A percentile compares a stretch with the other conserved stretches of the same genome.
Conservation (phyloP, 2,888 invertebrate species). For the Aspidiotus destructor region DNA sequence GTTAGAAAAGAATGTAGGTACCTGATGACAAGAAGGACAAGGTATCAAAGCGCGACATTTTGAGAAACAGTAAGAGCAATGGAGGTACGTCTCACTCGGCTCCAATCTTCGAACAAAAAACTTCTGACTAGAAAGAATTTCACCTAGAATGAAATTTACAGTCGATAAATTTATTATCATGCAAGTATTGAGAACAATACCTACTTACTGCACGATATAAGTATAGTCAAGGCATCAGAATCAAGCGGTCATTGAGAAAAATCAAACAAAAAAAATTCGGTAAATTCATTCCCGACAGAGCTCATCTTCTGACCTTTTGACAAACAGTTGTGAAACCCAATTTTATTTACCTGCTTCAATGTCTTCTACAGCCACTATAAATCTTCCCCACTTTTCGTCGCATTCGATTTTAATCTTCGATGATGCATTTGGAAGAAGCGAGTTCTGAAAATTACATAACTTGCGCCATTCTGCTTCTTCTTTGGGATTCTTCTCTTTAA, state of each 20-base stretch:
- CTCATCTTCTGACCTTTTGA: no score
- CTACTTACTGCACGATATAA: no score
- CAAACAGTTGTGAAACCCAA: no score
- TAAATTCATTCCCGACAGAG: no score
- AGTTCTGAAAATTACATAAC: conserved; percentile 31
- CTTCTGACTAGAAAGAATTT: conserved; percentile 64
- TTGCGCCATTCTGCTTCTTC: conserved; percentile 3
- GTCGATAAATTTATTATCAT: neutral
- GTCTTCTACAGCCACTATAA: conserved; percentile 56
- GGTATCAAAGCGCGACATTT: conserved; percentile 52
- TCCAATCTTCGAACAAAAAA: conserved; percentile 58
- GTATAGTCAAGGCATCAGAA: no score
- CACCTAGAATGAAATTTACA: conserved; percentile 43
- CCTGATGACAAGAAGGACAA: conserved; percentile 42
- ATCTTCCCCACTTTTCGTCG: conserved; percentile 53
- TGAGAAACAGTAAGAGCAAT: conserved; percentile 61
- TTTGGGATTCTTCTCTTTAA: neutral
- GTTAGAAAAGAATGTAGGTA: no score
- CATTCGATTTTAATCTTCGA: conserved; percentile 52
- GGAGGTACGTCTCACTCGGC: conserved; percentile 47
- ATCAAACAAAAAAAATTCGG: no score
- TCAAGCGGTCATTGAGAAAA: no score
- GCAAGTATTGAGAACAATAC: no score
- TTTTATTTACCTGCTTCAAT: conserved; percentile 51
- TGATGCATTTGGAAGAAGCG: conserved; percentile 52